Evolutionary conservation across 2,888 invertebrate genomes (phyloP).

Genomic region (Ormyrus thymus): DNA sequence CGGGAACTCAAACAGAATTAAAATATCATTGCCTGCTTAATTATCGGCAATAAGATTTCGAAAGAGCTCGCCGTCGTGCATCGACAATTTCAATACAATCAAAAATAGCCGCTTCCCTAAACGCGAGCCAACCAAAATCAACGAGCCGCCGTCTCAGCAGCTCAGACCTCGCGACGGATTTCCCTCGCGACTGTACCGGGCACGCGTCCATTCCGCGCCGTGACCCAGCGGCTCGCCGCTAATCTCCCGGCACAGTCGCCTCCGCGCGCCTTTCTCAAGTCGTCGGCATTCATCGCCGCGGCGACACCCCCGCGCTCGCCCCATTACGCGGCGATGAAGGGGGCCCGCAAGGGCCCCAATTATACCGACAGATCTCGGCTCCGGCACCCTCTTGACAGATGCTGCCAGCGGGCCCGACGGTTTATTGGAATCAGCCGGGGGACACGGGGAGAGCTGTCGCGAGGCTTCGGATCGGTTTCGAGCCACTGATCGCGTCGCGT

Average conservation of each 20-base stretch:
- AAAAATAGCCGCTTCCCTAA: not conserved
- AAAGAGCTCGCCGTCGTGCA: no score
- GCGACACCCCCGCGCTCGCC: conserved; percentile 28
- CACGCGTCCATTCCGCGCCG: not conserved
- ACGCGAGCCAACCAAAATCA: no score
- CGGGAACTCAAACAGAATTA: no score
- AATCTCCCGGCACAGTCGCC: conserved; percentile 59
- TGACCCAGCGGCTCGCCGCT: conserved; percentile 38
- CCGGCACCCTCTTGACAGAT: conserved; percentile 58
- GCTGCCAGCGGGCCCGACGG: conserved; percentile 39
- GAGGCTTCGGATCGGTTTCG: no score
- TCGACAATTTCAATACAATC: no score
- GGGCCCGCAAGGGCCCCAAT: conserved; percentile 60
- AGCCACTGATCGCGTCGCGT: not conserved
- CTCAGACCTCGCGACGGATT: not conserved
- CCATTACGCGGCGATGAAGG: not conserved
- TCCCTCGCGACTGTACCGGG: not conserved
- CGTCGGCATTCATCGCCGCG: not conserved
- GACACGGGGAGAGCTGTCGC: no score
- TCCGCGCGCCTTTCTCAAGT: not conserved
- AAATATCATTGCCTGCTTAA: no score
- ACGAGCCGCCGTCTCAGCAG: not conserved
- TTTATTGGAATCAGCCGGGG: no score
- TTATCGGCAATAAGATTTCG: no score
- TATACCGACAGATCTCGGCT: conserved; percentile 61